A percentile compares a stretch with the other conserved stretches of the same genome.
Evolutionary conservation across 2,113 vertebrate genomes (phyloP).

Genomic region (Laticauda laticaudata): DNA sequence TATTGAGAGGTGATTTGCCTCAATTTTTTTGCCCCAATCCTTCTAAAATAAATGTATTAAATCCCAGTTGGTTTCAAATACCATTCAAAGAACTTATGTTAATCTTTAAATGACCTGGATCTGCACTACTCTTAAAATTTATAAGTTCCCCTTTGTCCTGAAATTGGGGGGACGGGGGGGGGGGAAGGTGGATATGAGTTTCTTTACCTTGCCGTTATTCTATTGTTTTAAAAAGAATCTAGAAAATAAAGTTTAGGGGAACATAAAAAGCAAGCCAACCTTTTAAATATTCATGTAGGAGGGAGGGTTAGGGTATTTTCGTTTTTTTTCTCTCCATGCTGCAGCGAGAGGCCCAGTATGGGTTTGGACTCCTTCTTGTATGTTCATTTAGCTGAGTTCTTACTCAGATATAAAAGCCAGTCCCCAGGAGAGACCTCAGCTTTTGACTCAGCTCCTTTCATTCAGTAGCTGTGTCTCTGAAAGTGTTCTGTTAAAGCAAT

Average conservation of each 20-base stretch:
- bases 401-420: no score
- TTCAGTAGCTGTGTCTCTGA: no score
- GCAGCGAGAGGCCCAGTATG: no score
- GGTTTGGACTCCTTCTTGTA: no score
- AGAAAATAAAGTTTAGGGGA: slow-evolving; percentile 18
- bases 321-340: slow-evolving; percentile 27
- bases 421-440: no score
- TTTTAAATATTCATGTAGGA: slow-evolving; percentile 43
- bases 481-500: no score
- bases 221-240: slow-evolving; percentile 44
- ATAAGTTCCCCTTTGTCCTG: background rate
- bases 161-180: background rate
- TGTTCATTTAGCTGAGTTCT: no score
- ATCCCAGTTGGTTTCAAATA: background rate
- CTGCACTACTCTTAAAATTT: background rate
- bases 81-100: background rate
- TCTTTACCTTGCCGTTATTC: slow-evolving; percentile 23
- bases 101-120: background rate
- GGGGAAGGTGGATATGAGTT: background rate
- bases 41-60: background rate
- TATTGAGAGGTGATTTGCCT: background rate
- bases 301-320: slow-evolving; percentile 50
- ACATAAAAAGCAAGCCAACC: background rate
- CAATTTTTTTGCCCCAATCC: background rate
- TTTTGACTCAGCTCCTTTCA: no score